A percentile compares a stretch with the other conserved stretches of the same genome.
Conservation (phyloP, 1,140 invertebrate species). For the Drosophila micromelanica region DNA sequence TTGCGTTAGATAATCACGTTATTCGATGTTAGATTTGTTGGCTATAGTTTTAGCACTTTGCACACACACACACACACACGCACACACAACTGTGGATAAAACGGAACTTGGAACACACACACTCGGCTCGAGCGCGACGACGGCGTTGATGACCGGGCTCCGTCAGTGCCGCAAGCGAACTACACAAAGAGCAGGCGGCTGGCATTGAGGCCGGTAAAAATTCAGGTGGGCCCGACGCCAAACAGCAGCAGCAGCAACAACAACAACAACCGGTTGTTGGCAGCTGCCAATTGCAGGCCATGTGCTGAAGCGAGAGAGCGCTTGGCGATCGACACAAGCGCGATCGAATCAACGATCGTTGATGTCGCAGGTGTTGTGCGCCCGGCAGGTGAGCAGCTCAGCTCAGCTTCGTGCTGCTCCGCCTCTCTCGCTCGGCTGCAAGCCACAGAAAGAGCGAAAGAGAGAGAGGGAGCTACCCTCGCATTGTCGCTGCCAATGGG, state of each 20-base stretch:
- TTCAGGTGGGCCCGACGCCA: constrained; percentile 62
- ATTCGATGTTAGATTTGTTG: constrained; percentile 11
- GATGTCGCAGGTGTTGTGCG: constrained; percentile 54
- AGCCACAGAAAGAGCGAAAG: constrained; percentile 1
- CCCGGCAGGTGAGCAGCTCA: constrained; percentile 60
- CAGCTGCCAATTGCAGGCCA: constrained; percentile 1
- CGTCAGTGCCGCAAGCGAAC: constrained; percentile 75
- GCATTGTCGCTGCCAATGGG: constrained; percentile 10
- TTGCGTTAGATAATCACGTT: constrained; percentile 8
- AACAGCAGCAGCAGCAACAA: not conserved
- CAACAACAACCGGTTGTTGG: constrained; percentile 49
- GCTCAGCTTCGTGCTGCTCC: constrained; percentile 42
- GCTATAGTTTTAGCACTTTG: constrained; percentile 11
- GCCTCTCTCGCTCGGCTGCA: constrained; percentile 32
- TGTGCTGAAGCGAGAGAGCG: constrained; percentile 58
- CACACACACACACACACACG: constrained; percentile 16
- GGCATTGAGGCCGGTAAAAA: constrained; percentile 57
- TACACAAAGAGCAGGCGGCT: constrained; percentile 58
- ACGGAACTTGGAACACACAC: not conserved
- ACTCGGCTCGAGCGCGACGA: constrained; percentile 49
- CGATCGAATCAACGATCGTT: constrained; percentile 54
- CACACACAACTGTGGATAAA: not conserved
- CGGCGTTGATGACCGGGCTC: constrained; percentile 69
- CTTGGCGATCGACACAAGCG: constrained; percentile 52
- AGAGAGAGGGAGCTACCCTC: constrained; percentile 33